Base-by-base conservation (phyloP, 2,888 invertebrate genomes). In the Cecidostiba fungosa region DNA sequence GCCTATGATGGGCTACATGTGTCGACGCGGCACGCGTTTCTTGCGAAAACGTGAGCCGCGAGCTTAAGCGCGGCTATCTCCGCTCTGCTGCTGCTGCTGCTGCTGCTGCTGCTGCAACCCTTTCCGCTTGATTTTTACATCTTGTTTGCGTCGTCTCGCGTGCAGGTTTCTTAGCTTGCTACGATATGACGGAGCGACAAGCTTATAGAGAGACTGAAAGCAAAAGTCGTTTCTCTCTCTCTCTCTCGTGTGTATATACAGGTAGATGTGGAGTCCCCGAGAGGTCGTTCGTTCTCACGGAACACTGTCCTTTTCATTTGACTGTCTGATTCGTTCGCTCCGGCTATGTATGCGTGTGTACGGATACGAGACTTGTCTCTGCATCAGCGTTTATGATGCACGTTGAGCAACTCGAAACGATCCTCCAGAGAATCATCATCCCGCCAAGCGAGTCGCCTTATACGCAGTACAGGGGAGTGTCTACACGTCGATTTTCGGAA, bases 1-100 rank as follows among this genome's bases (percentile, higher is more conserved):
- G 89, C 89, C 92, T 92, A 92, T 93, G 92, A 93, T 92, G 92
- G 92, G 91, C 91, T 92, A 93, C 93, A 93, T 93, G 93, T 92
- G 93, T 92, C 91, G 92, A 91, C 91, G 92, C 92, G 92, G 91
- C 91, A 91, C 91, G 91, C 91, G 91, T 92, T 93, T 92, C 92
- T 92, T 92, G 91, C 91, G 90, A 92, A 92, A 92, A 93, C 92
- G 92, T 92, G 92, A 92, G 89, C 89, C 90, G 92, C 90, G 90
- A 92, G 85, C 88, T 90, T 90, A 92, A 92, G 90, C 89, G 89
- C 88, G 59, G 16, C 8, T 14, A 43, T 26, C 62, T 23, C 19
- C 29, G n/a, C 12, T 14, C 54, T n/a, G n/a, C 80, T 10, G 6
- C 23, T 32, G 70, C 23, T 32, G 32, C 32, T 32, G 32, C 19